These are phyloP conservation scores for Lasaia peninsularis DNA, from an alignment of 1,140 invertebrate species.

Conservation along the genomic window DNA sequence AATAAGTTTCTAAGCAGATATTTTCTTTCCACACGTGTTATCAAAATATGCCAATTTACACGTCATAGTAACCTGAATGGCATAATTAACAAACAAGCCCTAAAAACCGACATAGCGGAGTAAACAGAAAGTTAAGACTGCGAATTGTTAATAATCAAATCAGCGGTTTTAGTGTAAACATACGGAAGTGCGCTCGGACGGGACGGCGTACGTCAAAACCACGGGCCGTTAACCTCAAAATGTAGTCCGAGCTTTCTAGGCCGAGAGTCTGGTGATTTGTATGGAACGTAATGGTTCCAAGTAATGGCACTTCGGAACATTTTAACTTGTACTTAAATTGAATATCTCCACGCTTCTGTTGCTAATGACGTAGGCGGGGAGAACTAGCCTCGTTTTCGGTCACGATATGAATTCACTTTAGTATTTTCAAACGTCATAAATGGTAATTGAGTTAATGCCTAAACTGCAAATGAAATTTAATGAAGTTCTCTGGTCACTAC, in stretches of 20 bases:
- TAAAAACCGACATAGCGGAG: background rate
- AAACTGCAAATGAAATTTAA: too few species aligned
- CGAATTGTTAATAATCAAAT: constrained; percentile 1
- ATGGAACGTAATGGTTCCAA: background rate
- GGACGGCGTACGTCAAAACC: background rate
- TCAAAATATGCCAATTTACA: background rate
- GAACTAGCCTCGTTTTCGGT: background rate
- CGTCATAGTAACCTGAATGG: background rate
- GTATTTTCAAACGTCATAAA: too few species aligned
- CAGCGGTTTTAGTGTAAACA: constrained; percentile 1
- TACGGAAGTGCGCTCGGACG: constrained; percentile 4
- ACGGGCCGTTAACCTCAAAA: constrained; percentile 2
- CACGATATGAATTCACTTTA: too few species aligned
- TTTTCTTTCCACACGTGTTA: background rate
- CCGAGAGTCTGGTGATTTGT: background rate
- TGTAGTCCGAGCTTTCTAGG: constrained; percentile 1
- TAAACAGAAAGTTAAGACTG: constrained; percentile 12
- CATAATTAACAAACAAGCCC: background rate
- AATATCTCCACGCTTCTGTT: too few species aligned
- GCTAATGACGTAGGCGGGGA: too few species aligned
- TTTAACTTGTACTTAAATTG: background rate
- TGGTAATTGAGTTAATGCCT: too few species aligned
- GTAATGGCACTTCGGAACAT: background rate
- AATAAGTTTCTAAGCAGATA: background rate
- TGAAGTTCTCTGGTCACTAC: too few species aligned